Conservation (phyloP, 2,888 invertebrate genomes). For the Blastobasis lacticolella region DNA sequence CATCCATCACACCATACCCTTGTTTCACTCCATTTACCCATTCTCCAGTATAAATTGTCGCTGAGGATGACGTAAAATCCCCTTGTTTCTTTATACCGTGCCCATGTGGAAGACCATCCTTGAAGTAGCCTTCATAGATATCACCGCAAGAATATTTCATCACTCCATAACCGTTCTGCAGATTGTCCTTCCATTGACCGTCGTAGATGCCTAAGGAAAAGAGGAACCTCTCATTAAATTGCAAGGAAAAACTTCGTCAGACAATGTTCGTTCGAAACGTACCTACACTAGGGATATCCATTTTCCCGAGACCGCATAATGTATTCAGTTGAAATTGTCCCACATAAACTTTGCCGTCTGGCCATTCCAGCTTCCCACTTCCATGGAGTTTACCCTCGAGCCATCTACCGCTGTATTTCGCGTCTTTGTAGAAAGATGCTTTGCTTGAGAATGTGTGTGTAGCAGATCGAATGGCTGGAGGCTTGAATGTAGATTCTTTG, state of each 20-base stretch:
- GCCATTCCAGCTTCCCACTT: conserved; percentile 86
- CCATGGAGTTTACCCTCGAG: conserved; percentile 88
- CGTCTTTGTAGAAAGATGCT: conserved; percentile 81
- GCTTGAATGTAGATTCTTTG: conserved; percentile 75
- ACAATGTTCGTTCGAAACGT: conserved; percentile 22
- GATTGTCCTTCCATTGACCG: conserved; percentile 87
- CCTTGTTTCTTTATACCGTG: conserved; percentile 89
- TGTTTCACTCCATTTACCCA: conserved; percentile 85
- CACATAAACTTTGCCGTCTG: conserved; percentile 84
- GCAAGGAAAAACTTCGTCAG: neutral
- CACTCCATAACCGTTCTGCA: conserved; percentile 86
- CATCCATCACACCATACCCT: conserved; percentile 93
- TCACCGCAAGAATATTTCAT: conserved; percentile 85
- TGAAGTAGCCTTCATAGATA: conserved; percentile 90
- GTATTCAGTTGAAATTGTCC: conserved; percentile 86
- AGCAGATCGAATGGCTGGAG: conserved; percentile 82
- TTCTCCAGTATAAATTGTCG: conserved; percentile 91
- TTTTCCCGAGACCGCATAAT: conserved; percentile 81
- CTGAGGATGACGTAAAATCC: conserved; percentile 81
- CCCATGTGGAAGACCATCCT: conserved; percentile 87
- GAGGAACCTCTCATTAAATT: neutral
- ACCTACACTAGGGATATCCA: conserved; percentile 78
- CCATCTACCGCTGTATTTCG: conserved; percentile 88
- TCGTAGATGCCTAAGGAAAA: conserved; percentile 78
- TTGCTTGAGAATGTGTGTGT: conserved; percentile 81